These are phyloP conservation scores for Odiellus spinosus DNA, from an alignment of 2,888 invertebrate genomes.

Conservation along the genomic window DNA sequence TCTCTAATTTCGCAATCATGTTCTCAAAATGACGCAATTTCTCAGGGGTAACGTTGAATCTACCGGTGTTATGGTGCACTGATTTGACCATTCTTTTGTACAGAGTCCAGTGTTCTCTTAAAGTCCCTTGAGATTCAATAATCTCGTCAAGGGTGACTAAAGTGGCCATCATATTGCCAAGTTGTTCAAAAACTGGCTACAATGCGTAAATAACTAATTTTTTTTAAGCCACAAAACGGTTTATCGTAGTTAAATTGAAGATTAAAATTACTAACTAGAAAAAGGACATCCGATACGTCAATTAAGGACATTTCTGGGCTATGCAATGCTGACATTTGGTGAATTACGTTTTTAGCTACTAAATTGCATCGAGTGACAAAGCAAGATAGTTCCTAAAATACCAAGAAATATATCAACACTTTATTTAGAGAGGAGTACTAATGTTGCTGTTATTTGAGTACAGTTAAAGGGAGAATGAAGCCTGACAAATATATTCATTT, in stretches of 20 bases:
- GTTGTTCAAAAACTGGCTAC: constrained; percentile 29
- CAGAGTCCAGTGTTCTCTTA: constrained; percentile 54
- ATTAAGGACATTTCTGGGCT: constrained; percentile 24
- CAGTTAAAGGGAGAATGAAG: no score
- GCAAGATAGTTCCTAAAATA: constrained; percentile 40
- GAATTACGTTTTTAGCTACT: constrained; percentile 51
- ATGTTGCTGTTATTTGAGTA: no score
- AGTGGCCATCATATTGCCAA: constrained; percentile 35
- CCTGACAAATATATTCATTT: no score
- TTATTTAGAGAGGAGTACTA: no score
- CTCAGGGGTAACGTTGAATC: constrained; percentile 42
- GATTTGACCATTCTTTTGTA: constrained; percentile 58
- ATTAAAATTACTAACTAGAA: constrained; percentile 25
- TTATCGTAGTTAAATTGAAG: no score
- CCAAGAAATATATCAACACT: no score
- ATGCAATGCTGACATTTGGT: constrained; percentile 55
- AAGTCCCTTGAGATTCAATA: constrained; percentile 39
- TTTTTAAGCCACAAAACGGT: no score
- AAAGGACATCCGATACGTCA: constrained; percentile 32
- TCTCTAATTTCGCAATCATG: constrained; percentile 51
- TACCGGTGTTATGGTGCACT: constrained; percentile 44
- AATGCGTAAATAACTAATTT: constrained; percentile 1
- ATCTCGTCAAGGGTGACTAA: constrained; percentile 49
- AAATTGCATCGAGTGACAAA: constrained; percentile 53
- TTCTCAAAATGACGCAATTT: constrained; percentile 51